Base-by-base conservation (phyloP, 2,888 invertebrate species). In the Drosophila prostipennis region DNA sequence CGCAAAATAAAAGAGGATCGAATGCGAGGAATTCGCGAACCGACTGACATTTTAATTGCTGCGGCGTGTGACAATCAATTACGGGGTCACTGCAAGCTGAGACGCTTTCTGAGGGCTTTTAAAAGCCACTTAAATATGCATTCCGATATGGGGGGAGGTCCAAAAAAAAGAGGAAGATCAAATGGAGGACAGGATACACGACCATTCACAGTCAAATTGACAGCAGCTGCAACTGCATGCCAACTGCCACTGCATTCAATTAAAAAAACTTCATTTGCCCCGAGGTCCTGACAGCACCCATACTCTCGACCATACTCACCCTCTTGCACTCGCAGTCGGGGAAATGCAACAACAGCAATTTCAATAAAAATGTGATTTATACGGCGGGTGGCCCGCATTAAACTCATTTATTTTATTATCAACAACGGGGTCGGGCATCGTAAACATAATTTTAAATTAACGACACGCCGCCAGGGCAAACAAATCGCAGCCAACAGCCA, bases 11-110 rank as follows among this genome's bases (percentile, higher is more conserved):
- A 46, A 72, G 43, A 19, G 59, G 29, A 61, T 57, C 19, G 49
- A 76, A 45, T 59, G 79, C 58, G 40, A 63, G 63, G 32, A 34
- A 48, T 34, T 3, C 13, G 29, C 1, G 29, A 26, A 55, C 34
- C 55, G 64, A 48, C 73, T 78, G 84, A 80, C 87, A 76, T 74
- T 87, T 78, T 84, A 84, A 80, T 84, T 84, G 78, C 72, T 80
- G 84, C 80, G 76, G 78, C 71, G 69, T 68, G 73, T 84, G 79
- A 80, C 80, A 87, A 87, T 80, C 80, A 87, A 87, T 87, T 80
- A 87, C 72, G 54, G 70, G 70, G 80, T 74, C 78, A 83, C 63
- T 69, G 58, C 48, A 69, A 74, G 74, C 60, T 48, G 59, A 80
- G 60, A 57, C 55, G 43, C 45, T 68, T 45, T 53, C 57, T 59